These are phyloP conservation scores for Dicyrtomina minuta DNA, from an alignment of 2,888 invertebrate genomes.

Conservation along the genomic window DNA sequence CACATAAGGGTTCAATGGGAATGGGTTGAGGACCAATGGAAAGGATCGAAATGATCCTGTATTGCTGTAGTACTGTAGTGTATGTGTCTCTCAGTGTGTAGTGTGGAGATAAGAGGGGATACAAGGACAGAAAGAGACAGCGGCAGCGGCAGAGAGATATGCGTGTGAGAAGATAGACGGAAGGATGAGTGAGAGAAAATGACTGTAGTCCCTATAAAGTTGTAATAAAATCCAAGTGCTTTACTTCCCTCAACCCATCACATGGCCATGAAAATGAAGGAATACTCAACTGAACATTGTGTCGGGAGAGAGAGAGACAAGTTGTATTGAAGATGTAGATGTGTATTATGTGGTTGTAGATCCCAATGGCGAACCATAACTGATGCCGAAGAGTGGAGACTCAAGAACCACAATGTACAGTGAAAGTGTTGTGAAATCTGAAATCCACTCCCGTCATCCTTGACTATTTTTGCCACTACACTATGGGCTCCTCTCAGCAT, in stretches of 20 bases:
- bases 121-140: too few species aligned
- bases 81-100: too few species aligned
- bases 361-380: constrained; percentile 3
- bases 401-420: constrained; percentile 12
- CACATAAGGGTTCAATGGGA: not conserved
- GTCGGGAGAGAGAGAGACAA: too few species aligned
- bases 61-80: too few species aligned
- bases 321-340: too few species aligned
- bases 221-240: constrained; percentile 22
- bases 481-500: not conserved
- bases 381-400: not conserved
- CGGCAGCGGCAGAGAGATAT: not conserved
- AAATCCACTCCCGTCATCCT: constrained; percentile 3
- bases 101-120: too few species aligned
- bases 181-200: not conserved
- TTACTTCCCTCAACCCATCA: not conserved
- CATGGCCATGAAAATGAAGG: too few species aligned
- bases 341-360: not conserved
- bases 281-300: too few species aligned
- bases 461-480: not conserved
- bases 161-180: too few species aligned
- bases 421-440: constrained; percentile 18
- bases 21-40: not conserved
- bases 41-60: too few species aligned
- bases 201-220: constrained; percentile 5